These are phyloP conservation scores for Upupa epops DNA, from an alignment of 2,113 vertebrate species.

Conservation along the genomic window DNA sequence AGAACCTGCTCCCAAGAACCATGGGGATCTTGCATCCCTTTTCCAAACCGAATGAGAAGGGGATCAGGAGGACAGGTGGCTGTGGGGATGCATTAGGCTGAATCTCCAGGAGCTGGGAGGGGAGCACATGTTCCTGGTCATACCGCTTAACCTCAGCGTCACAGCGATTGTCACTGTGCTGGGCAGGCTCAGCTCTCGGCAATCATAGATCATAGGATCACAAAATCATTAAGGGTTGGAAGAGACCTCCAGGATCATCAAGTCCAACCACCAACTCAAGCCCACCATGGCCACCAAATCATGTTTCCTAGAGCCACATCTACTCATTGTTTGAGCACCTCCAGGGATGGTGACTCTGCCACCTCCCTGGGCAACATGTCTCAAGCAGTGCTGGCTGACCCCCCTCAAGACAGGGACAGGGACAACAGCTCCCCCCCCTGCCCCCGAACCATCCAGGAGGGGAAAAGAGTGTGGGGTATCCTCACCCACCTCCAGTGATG, in stretches of 20 bases:
- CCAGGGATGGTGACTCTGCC: no score
- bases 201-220: rapidly evolving
- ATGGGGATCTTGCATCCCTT: rapidly evolving
- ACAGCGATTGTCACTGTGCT: background rate
- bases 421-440: background rate
- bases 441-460: background rate
- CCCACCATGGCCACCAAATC: no score
- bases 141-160: rapidly evolving
- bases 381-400: background rate
- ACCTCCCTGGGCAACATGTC: no score
- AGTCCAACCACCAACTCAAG: no score
- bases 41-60: rapidly evolving
- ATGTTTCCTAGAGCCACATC: no score
- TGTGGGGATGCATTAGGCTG: rapidly evolving
- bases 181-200: background rate
- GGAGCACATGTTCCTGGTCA: rapidly evolving
- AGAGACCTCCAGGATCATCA: no score
- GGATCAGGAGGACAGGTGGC: background rate
- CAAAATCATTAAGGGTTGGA: no score
- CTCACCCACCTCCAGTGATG: rapidly evolving
- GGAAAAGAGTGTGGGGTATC: rapidly evolving
- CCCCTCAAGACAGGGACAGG: background rate
- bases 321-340: no score
- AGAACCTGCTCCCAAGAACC: rapidly evolving
- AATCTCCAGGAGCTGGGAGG: rapidly evolving